These are phyloP conservation scores for Amyelois transitella DNA, from an alignment of 1,140 invertebrate species.

Conservation along the genomic window DNA sequence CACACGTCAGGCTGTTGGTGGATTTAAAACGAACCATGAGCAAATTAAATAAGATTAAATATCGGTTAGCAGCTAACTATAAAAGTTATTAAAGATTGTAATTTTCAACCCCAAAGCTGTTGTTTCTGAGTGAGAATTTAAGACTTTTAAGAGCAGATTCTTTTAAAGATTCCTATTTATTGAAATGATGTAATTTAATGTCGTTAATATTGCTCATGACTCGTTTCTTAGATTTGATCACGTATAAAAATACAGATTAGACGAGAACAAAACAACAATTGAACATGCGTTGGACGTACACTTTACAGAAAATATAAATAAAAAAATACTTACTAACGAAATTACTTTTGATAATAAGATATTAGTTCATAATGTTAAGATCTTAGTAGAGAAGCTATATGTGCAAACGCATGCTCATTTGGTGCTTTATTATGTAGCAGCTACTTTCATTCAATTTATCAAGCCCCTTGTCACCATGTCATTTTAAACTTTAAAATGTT, in stretches of 20 bases:
- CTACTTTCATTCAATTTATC: not conserved
- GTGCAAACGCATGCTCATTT: slow-evolving; percentile 64
- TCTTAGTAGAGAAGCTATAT: slow-evolving; percentile 15
- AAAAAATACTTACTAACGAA: too few relatives aligned
- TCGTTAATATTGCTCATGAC: slow-evolving; percentile 38
- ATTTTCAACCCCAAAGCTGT: too few relatives aligned
- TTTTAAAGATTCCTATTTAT: too few relatives aligned
- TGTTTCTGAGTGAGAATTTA: too few relatives aligned
- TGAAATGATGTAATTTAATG: not conserved
- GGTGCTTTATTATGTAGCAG: slow-evolving; percentile 25
- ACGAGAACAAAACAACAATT: slow-evolving; percentile 54
- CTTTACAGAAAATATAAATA: not conserved
- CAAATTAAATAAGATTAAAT: slow-evolving; percentile 19
- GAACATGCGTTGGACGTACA: slow-evolving; percentile 55
- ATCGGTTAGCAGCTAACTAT: not conserved
- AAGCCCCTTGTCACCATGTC: not conserved
- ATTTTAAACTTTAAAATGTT: not conserved
- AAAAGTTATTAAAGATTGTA: too few relatives aligned
- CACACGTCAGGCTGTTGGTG: slow-evolving; percentile 53
- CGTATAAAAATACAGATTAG: slow-evolving; percentile 51
- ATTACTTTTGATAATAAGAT: not conserved
- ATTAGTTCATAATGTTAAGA: not conserved
- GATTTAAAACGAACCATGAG: slow-evolving; percentile 27
- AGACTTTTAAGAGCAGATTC: too few relatives aligned
- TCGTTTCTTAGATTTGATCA: slow-evolving; percentile 36